phyloP scores from a whole-genome alignment of 2,113 vertebrate genomes.

The Benthochromis sp. region DNA sequence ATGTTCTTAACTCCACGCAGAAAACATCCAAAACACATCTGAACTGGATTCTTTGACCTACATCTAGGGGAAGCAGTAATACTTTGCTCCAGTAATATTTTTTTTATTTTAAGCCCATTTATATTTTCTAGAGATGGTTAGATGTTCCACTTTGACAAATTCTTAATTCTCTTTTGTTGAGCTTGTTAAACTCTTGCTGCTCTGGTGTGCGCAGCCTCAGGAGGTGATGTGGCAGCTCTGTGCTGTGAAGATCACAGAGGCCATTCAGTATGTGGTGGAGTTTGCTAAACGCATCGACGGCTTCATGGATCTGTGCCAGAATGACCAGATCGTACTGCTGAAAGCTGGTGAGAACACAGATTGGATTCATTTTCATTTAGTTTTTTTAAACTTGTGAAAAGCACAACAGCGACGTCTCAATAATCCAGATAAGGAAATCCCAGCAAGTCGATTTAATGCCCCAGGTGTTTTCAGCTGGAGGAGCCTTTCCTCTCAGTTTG shows the following conservation, averaged over 20 bases:
- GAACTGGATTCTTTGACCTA: background rate
- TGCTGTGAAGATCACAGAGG: slow-evolving; percentile 91
- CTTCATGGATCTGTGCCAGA: slow-evolving; percentile 96
- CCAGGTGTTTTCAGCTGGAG: background rate
- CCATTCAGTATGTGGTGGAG: slow-evolving; percentile 94
- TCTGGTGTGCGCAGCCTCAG: slow-evolving; percentile 69
- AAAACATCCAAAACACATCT: background rate
- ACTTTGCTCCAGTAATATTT: background rate
- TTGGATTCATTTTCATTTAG: accelerated
- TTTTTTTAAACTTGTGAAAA: background rate
- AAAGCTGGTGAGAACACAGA: slow-evolving; percentile 82
- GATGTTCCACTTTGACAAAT: background rate
- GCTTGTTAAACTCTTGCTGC: background rate
- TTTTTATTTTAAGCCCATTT: background rate
- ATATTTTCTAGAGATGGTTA: background rate
- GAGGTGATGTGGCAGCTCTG: slow-evolving; percentile 96
- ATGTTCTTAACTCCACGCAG: background rate
- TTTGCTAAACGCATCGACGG: slow-evolving; percentile 95
- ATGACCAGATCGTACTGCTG: slow-evolving; percentile 93
- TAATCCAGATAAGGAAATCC: background rate
- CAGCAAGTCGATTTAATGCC: background rate
- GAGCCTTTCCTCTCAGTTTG: background rate
- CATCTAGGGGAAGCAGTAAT: background rate
- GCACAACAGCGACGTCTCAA: background rate
- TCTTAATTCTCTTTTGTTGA: background rate